Evolutionary conservation across 2,797 vertebrate species (phyloP).

Genomic region (Oreochromis mossambicus): DNA sequence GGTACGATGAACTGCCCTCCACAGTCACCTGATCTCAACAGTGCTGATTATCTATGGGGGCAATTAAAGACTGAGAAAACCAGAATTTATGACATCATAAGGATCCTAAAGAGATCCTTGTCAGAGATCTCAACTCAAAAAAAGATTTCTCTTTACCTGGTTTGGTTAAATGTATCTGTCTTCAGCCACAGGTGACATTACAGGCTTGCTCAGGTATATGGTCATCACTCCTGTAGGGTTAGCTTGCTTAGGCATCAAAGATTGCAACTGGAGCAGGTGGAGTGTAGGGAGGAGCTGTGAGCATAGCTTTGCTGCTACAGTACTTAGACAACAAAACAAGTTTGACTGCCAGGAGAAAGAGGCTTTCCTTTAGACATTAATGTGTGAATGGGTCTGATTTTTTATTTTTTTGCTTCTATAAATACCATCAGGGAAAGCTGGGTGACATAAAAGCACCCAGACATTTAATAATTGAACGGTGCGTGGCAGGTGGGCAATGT

Average conservation of each 20-base stretch:
- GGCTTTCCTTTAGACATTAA: constrained; percentile 10
- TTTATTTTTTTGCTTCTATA: constrained; percentile 23
- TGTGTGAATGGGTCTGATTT: constrained; percentile 7
- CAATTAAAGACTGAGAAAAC: not conserved
- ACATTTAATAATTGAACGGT: constrained; percentile 74
- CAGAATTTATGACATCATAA: not conserved
- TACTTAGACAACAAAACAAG: not conserved
- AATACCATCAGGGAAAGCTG: constrained; percentile 50
- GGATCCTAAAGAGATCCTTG: not conserved
- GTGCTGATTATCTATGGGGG: not conserved
- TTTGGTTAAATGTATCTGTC: not conserved
- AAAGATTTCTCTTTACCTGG: not conserved
- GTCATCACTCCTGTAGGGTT: not conserved
- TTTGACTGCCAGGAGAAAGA: not conserved
- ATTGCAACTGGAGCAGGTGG: not conserved
- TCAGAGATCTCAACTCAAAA: not conserved
- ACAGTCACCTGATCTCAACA: not conserved
- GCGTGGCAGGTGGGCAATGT: constrained; percentile 66
- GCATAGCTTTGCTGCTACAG: not conserved
- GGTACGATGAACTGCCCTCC: not conserved
- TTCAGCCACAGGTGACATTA: not conserved
- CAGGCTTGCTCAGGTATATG: not conserved
- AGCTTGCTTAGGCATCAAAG: not conserved
- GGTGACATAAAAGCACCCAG: constrained; percentile 57
- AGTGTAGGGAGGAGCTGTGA: not conserved